phyloP scores from a whole-genome alignment of 1,140 invertebrate species.

The Tenebrio molitor region DNA sequence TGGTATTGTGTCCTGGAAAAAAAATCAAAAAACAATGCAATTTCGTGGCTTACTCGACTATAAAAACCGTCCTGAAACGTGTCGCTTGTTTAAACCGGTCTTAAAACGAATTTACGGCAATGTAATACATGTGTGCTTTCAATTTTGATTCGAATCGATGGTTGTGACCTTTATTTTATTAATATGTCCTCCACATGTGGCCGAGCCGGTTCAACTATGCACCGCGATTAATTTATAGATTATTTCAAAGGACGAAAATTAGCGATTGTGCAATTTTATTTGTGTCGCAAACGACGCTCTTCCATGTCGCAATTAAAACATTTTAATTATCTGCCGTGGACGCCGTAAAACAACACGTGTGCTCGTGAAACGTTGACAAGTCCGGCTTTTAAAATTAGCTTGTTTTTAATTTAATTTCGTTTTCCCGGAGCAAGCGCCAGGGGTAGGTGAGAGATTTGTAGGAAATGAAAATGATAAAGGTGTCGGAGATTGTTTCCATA shows the following conservation, averaged over 20 bases:
- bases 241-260: conserved; percentile 18
- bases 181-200: conserved; percentile 17
- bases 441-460: no score
- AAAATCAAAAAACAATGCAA: conserved; percentile 1
- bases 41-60: conserved; percentile 2
- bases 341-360: conserved; percentile 38
- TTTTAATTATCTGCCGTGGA: conserved; percentile 22
- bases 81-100: conserved; percentile 37
- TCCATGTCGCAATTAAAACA: conserved; percentile 21
- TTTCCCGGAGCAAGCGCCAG: conserved; percentile 2
- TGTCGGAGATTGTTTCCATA: no score
- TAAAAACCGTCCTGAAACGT: conserved; percentile 28
- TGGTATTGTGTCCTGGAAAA: not conserved
- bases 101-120: conserved; percentile 31
- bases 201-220: not conserved
- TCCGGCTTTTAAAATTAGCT: conserved; percentile 22
- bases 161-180: conserved; percentile 34
- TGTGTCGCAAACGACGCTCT: conserved; percentile 4
- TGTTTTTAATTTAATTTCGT: conserved; percentile 22
- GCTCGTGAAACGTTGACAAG: conserved; percentile 35
- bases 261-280: conserved; percentile 27
- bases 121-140: conserved; percentile 12
- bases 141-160: conserved; percentile 39
- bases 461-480: no score
- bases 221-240: conserved; percentile 20